Conservation (phyloP, 2,113 vertebrate species). For the Apteryx mantelli region DNA sequence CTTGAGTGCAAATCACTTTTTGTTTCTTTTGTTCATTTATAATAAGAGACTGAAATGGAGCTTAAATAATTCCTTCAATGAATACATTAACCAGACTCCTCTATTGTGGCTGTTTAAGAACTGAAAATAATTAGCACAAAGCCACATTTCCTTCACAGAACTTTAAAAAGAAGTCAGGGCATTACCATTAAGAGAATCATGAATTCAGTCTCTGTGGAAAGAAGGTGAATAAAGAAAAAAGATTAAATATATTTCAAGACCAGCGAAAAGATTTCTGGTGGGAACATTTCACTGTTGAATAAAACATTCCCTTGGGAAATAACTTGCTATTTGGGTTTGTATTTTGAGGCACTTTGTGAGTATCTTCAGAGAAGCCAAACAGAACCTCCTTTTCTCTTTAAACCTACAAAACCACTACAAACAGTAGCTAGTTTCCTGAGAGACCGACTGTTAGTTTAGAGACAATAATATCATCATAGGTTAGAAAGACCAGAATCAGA, state of each 20-base stretch:
- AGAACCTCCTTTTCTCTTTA: constrained; percentile 17
- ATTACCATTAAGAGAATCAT: constrained; percentile 68
- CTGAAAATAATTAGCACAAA: constrained; percentile 80
- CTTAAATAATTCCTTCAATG: constrained; percentile 80
- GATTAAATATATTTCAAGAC: constrained; percentile 76
- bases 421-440: not conserved
- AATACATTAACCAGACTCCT: constrained; percentile 75
- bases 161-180: constrained; percentile 73
- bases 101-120: constrained; percentile 76
- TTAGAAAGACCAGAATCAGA: not conserved
- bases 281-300: constrained; percentile 72
- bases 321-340: constrained; percentile 44
- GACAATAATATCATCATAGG: not conserved
- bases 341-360: constrained; percentile 50
- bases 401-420: not conserved
- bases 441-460: not conserved
- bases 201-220: constrained; percentile 73
- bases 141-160: constrained; percentile 72
- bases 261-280: constrained; percentile 72
- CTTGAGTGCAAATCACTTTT: constrained; percentile 77
- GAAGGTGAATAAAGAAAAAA: constrained; percentile 14
- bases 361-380: constrained; percentile 15
- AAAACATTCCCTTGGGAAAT: constrained; percentile 70
- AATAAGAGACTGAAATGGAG: constrained; percentile 79
- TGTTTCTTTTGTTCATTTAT: constrained; percentile 78